Evolutionary conservation across 2,888 invertebrate species (phyloP).

Genomic region (Heliconius aoede): DNA sequence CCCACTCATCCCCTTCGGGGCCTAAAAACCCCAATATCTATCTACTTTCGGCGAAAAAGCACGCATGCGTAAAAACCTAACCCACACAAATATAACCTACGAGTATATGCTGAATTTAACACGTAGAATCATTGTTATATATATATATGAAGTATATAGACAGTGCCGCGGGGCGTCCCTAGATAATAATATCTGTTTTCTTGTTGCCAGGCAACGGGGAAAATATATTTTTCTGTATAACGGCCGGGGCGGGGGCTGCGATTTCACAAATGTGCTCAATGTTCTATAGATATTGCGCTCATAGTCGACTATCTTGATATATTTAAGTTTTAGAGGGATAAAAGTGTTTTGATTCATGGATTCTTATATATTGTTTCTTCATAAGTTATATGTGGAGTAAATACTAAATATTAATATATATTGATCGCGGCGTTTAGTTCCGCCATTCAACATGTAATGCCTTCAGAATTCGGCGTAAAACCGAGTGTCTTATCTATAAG

Average conservation of each 20-base stretch:
- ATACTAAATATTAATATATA: neutral
- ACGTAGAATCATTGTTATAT: slow-evolving; percentile 54
- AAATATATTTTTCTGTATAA: slow-evolving; percentile 69
- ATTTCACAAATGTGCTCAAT: slow-evolving; percentile 56
- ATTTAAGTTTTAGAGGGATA: slow-evolving; percentile 14
- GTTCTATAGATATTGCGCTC: slow-evolving; percentile 45
- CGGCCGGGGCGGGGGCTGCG: slow-evolving; percentile 51
- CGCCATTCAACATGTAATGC: no score
- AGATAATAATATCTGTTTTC: slow-evolving; percentile 74
- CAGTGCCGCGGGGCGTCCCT: slow-evolving; percentile 60
- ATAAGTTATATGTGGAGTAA: neutral
- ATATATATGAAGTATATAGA: slow-evolving; percentile 58
- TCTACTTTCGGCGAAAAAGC: slow-evolving; percentile 76
- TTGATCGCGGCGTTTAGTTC: no score
- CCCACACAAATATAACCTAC: slow-evolving; percentile 66
- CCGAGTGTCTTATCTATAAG: no score
- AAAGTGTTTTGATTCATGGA: neutral
- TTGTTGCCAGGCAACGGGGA: slow-evolving; percentile 75
- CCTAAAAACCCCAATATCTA: slow-evolving; percentile 81
- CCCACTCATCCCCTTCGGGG: slow-evolving; percentile 63
- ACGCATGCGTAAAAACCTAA: slow-evolving; percentile 82
- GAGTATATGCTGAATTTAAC: slow-evolving; percentile 69
- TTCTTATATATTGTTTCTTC: neutral
- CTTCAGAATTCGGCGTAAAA: no score
- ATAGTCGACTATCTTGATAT: slow-evolving; percentile 43